These are phyloP conservation scores for Lutjanus erythropterus DNA, from an alignment of 2,113 vertebrate genomes.

Conservation along the genomic window DNA sequence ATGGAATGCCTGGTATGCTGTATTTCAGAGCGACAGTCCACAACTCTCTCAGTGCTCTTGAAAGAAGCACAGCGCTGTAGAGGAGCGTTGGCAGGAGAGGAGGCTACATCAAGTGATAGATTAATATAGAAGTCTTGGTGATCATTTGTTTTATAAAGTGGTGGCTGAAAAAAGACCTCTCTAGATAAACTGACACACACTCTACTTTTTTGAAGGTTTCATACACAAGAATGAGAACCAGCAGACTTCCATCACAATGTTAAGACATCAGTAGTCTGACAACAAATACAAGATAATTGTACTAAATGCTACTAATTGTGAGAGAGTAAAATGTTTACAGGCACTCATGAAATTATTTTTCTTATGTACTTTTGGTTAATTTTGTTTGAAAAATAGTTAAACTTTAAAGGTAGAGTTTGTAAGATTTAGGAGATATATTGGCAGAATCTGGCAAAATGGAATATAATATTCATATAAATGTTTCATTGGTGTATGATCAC, in stretches of 20 bases:
- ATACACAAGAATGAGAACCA: background rate
- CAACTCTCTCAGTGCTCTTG: slow-evolving; percentile 26
- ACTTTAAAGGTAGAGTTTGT: too few relatives aligned
- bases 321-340: background rate
- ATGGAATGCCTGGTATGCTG: slow-evolving; percentile 28
- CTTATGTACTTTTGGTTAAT: background rate
- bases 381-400: too few relatives aligned
- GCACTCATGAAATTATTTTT: background rate
- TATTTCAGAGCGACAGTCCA: slow-evolving; percentile 24
- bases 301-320: background rate
- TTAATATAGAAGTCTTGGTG: background rate
- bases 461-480: too few relatives aligned
- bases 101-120: slow-evolving; percentile 17
- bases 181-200: background rate
- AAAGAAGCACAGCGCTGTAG: slow-evolving; percentile 21
- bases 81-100: slow-evolving; percentile 17
- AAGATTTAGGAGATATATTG: too few relatives aligned
- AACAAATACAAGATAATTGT: background rate
- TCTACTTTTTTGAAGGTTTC: background rate
- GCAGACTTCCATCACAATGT: background rate
- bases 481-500: too few relatives aligned
- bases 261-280: background rate
- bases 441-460: too few relatives aligned
- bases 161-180: background rate
- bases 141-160: background rate